Base-by-base conservation (phyloP, 2,888 invertebrate species). In the Caradrina kadenii region DNA sequence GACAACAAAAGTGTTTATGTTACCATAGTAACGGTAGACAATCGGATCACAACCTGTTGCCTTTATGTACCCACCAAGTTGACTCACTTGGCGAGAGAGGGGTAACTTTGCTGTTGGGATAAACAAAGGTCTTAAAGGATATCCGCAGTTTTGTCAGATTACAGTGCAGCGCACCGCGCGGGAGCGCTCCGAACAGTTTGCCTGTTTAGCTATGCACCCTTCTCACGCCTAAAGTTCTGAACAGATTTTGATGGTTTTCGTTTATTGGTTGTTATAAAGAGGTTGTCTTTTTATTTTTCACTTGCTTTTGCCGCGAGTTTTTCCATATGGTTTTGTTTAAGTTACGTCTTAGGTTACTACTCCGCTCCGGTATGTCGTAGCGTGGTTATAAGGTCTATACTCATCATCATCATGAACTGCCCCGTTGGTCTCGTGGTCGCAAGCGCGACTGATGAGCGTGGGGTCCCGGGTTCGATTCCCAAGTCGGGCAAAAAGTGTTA, bases 41-140 rank as follows among this genome's bases (percentile, higher is more conserved):
- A 63, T 66, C 54, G 56, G 76, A 11, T 60, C 56, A 42, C 65
- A 73, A 73, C 78, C 78, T 79, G 78, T 77, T 81, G 78, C 69
- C 63, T 53, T 68, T 69, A 45, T 48, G 54, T 58, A 22, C 42
- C 54, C 54, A 63, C 13, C 52, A 80, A 75, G 45, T 65, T 49
- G 21, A 35, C 55, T 68, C 50, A 45, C 21, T 63, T 53, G 22
- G 52, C 45, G 52, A 49, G 21, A 58, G 60, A 59, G 22, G 65
- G 56, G 65, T 63, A 65, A 63, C 59, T 45, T 55, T 60, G 22
- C 64, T 61, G 63, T 26, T 22, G 53, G 19, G 31, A 54, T 63
- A 54, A 54, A 63, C 53, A 50, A 42, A 62, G 56, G 53, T 66
- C 76, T 59, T 60, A 60, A 35, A 56, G 65, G 76, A 79, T 79